Percentiles rank a stretch among this genome's conserved stretches.
Evolutionary conservation across 2,113 vertebrate genomes (phyloP).

Genomic region (Vimba vimba): DNA sequence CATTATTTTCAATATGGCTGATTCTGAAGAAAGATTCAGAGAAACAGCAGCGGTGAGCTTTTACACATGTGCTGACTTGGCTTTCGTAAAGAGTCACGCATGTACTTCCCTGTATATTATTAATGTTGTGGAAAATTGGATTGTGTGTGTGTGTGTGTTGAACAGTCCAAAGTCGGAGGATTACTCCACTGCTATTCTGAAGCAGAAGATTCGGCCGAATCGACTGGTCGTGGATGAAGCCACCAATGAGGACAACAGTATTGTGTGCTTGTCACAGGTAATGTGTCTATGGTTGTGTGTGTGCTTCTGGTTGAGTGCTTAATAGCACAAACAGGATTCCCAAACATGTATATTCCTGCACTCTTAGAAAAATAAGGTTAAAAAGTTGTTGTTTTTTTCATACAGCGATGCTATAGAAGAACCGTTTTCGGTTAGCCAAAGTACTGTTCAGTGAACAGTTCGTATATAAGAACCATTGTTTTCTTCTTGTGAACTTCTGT

Average conservation of each 20-base stretch:
- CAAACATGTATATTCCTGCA: not conserved
- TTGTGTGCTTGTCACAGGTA: conserved; percentile 77
- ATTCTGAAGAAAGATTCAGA: not conserved
- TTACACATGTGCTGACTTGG: not conserved
- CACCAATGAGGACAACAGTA: conserved; percentile 79
- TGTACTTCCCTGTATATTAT: conserved; percentile 5
- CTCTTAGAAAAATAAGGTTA: too few species aligned
- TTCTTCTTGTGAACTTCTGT: too few species aligned
- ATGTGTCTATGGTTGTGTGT: conserved; percentile 4
- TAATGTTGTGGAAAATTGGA: conserved; percentile 7
- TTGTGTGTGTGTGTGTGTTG: not conserved
- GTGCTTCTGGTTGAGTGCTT: not conserved
- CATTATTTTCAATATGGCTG: not conserved
- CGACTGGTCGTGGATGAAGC: conserved; percentile 78
- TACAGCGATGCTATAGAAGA: too few species aligned
- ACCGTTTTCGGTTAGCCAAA: too few species aligned
- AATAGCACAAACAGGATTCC: not conserved
- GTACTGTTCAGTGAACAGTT: too few species aligned
- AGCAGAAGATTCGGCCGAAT: conserved; percentile 78
- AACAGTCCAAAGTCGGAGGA: conserved; percentile 74
- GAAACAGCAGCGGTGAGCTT: not conserved
- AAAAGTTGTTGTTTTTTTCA: too few species aligned
- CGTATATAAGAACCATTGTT: too few species aligned
- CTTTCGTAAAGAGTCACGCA: not conserved
- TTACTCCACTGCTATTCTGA: conserved; percentile 78